Evolutionary conservation across 1,140 invertebrate genomes (phyloP), one percentile per base, ranked within the genome.

Genomic region (Brachionus rubens): DNA sequence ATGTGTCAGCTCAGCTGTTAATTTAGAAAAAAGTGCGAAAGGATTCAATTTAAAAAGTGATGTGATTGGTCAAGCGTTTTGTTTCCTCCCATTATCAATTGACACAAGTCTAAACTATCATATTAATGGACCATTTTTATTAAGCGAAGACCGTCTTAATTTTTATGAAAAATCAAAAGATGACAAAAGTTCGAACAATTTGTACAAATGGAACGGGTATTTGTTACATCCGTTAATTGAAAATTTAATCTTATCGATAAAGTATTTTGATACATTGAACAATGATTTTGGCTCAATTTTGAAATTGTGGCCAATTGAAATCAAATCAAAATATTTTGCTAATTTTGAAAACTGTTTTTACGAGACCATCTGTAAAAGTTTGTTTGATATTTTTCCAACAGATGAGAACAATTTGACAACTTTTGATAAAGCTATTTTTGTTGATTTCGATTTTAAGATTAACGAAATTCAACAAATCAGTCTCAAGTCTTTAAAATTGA

Each of bases 41-140:
- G 6, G 77, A 12, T 43, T 77, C 33, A 52, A 77, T 46, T 12
- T 50, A 26, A 41, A 19, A 28, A 77, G 10, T 24, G 19, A 14
- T 50, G 14, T 10, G 28, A 46, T 10, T 41, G 82, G 82, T 3
- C 81, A 81, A 40, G 59, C 82, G 1, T 83, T 82, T 76, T 82
- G 81, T 67, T 81, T 82, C 43, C 56, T 83, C 14, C 82, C 82
- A 10, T 76, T 83, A 2, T 81, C 82, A 21, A 65, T 80, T 7
- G 48, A 77, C 26, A 81, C 81, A 10, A 78, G 79, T 14, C 56
- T 83, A 10, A 82, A 82, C 21, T 77, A 82, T 21, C 79, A 83
- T 52, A 78, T 83, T n/a, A 82, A 83, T 79, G 82, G 81, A 0
- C 79, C 82, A 72, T 83, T 83, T 80, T 80, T 80, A 40, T 54